A percentile compares a stretch with the other conserved stretches of the same genome.
Evolutionary conservation across 2,113 vertebrate genomes (phyloP).

Genomic region (Telmatochromis bifrenatus): DNA sequence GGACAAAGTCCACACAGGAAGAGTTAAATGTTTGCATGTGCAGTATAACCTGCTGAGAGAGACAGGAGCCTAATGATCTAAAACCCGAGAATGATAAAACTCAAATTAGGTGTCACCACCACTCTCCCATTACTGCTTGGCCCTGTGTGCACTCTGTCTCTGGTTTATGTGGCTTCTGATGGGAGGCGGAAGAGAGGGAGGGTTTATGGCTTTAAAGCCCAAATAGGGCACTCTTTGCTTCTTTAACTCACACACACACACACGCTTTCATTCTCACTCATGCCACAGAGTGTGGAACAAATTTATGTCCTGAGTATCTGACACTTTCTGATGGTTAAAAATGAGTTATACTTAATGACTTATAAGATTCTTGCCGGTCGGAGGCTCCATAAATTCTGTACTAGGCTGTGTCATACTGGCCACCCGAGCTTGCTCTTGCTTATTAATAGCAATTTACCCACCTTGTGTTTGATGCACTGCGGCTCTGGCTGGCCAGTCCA

Average conservation of each 20-base stretch:
- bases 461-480: conserved; percentile 67
- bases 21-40: not conserved
- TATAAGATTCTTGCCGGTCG: not conserved
- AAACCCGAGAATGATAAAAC: not conserved
- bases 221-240: not conserved
- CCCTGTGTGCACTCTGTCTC: not conserved
- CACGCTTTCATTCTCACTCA: not conserved
- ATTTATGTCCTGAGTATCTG: conserved; percentile 21
- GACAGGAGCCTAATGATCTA: not conserved
- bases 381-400: conserved; percentile 32
- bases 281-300: not conserved
- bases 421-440: conserved; percentile 8
- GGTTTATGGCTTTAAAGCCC: conserved; percentile 17
- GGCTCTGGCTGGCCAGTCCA: conserved; percentile 56
- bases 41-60: not conserved
- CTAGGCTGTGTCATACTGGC: conserved; percentile 3
- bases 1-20: not conserved
- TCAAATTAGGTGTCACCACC: not conserved
- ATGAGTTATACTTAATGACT: conserved; percentile 34
- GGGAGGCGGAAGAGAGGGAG: not conserved
- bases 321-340: conserved; percentile 45
- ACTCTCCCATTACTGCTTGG: not conserved
- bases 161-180: not conserved
- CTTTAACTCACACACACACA: not conserved
- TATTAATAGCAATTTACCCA: conserved; percentile 53